Conservation (phyloP, 2,888 invertebrate species). For the Drosophila imparisetae region DNA sequence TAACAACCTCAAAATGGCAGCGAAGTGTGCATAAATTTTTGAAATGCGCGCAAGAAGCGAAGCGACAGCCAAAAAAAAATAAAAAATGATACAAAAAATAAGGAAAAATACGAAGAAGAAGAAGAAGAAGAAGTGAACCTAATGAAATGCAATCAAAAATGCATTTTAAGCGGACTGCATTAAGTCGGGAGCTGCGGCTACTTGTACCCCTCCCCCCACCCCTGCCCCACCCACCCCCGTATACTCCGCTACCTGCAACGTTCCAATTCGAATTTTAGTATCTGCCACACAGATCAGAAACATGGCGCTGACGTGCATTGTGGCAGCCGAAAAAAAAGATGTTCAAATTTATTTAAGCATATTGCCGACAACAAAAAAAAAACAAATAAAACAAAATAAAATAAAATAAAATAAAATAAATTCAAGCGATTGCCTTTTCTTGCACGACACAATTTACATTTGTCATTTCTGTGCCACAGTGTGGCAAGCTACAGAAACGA, state of each 20-base stretch:
- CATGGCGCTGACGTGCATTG: slow-evolving; percentile 67
- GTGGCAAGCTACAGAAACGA: slow-evolving; percentile 15
- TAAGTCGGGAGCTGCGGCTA: slow-evolving; percentile 58
- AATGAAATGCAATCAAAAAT: slow-evolving; percentile 80
- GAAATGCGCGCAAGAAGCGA: slow-evolving; percentile 63
- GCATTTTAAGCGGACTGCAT: slow-evolving; percentile 75
- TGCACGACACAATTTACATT: slow-evolving; percentile 64
- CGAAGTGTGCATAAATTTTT: slow-evolving; percentile 79
- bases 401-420: slow-evolving; percentile 63
- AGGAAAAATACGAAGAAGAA: slow-evolving; percentile 23
- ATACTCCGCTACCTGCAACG: slow-evolving; percentile 19
- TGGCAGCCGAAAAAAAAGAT: slow-evolving; percentile 47
- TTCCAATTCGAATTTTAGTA: slow-evolving; percentile 55
- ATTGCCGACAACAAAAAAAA: slow-evolving; percentile 37
- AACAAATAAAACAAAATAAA: slow-evolving; percentile 42
- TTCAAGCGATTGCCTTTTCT: slow-evolving; percentile 65
- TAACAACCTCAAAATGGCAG: slow-evolving; percentile 77
- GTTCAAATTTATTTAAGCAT: slow-evolving; percentile 74
- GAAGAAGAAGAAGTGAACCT: slow-evolving; percentile 36
- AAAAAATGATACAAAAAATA: slow-evolving; percentile 21
- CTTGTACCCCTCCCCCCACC: not conserved
- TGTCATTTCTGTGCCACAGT: slow-evolving; percentile 66
- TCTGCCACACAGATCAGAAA: slow-evolving; percentile 66
- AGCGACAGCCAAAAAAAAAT: slow-evolving; percentile 40
- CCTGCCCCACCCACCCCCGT: not conserved